Conservation (phyloP, 2,113 vertebrate genomes). For the Ageneiosus marmoratus region DNA sequence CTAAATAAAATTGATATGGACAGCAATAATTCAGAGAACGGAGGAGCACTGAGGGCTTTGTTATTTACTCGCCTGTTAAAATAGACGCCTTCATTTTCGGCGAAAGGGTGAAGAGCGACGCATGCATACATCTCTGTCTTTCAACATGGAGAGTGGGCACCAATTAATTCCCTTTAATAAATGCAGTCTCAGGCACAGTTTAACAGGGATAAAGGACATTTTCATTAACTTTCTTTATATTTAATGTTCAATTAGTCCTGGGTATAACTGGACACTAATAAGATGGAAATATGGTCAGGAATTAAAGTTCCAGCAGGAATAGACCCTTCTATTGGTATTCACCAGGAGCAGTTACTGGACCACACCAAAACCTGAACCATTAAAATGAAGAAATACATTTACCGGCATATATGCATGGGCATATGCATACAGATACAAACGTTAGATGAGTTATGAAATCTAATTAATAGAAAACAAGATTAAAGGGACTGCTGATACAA, state of each 20-base stretch:
- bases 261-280: slow-evolving; percentile 81
- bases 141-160: slow-evolving; percentile 64
- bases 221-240: slow-evolving; percentile 86
- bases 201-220: slow-evolving; percentile 84
- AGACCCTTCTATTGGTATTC: slow-evolving; percentile 73
- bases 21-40: slow-evolving; percentile 54
- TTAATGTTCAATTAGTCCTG: slow-evolving; percentile 85
- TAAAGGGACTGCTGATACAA: neutral
- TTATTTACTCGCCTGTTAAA: slow-evolving; percentile 59
- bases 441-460: slow-evolving; percentile 3
- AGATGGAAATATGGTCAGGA: slow-evolving; percentile 80
- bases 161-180: slow-evolving; percentile 79
- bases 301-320: slow-evolving; percentile 78
- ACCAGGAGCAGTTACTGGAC: slow-evolving; percentile 49
- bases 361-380: slow-evolving; percentile 58
- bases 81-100: slow-evolving; percentile 43
- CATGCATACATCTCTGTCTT: slow-evolving; percentile 67
- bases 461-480: neutral
- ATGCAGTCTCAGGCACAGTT: slow-evolving; percentile 84
- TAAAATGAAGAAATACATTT: slow-evolving; percentile 70
- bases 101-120: slow-evolving; percentile 49
- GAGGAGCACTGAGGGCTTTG: slow-evolving; percentile 64
- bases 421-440: slow-evolving; percentile 68
- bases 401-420: slow-evolving; percentile 59
- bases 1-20: slow-evolving; percentile 51